Base-by-base conservation (phyloP, 2,888 invertebrate species). In the Pharmacophagus antenor region DNA sequence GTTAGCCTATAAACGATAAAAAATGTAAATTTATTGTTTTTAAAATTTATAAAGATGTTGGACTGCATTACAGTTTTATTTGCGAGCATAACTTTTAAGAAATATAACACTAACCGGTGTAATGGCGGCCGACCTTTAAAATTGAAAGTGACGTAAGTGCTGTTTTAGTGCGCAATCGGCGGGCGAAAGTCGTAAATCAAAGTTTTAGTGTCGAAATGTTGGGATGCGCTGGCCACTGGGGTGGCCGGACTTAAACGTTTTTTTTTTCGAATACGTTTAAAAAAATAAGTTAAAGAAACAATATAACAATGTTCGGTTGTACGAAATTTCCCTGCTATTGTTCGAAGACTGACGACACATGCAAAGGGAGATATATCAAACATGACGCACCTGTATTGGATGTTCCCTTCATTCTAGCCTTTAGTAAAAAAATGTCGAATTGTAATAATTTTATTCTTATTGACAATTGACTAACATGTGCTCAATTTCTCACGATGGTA, bases 71-170 rank as follows among this genome's bases (percentile, higher is more conserved):
- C 10, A 31, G 1, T 31, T 31, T 31, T n/a, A 37, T 37, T 37
- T n/a, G n/a, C n/a, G n/a, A n/a, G n/a, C n/a, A n/a, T n/a, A n/a
- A n/a, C n/a, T n/a, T n/a, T n/a, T n/a, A n/a, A n/a, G n/a, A n/a
- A n/a, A n/a, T n/a, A n/a, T n/a, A n/a, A n/a, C n/a, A n/a, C n/a
- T n/a, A n/a, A n/a, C n/a, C n/a, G 83, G 85, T 88, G 82, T 87
- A 71, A 86, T 67, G 63, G 71, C 68, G 64, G 69, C 57, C 70
- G 75, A 72, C 77, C 78, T 88, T 89, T 90, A 88, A 90, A 90
- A 90, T 89, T 88, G 89, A 90, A 89, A 89, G 88, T 90, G 89
- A 88, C 88, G 89, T 88, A 85, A 89, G 87, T 87, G 88, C 83
- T 80, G 83, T 88, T 90, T 90, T 90, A 90, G 88, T 88, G 80